Base-by-base conservation (phyloP, 2,888 invertebrate genomes). In the Apomyelois bistriatella region DNA sequence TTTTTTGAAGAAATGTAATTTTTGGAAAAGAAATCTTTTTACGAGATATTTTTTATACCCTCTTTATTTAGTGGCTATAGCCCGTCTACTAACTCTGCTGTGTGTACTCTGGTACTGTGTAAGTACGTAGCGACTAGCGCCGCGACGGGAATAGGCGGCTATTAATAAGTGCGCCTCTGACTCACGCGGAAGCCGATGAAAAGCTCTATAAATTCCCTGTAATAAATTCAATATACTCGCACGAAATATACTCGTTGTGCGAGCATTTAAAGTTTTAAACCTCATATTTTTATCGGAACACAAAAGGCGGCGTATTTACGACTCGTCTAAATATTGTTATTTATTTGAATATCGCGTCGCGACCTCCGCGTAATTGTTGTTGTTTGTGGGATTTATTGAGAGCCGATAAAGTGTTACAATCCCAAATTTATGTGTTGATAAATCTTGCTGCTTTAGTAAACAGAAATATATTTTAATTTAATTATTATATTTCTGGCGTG, bases 151-250 rank as follows among this genome's bases (percentile, higher is more conserved):
- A 83, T 83, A 85, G 77, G 58, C 62, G 58, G 68, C 81, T 84
- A 85, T 78, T 75, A 80, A 84, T 85, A 85, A 58, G 53, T 65
- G 52, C 60, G 60, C 64, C 57, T 72, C 72, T 84, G 85, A 86
- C 70, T 78, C 74, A 78, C 70, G 69, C 79, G 78, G 80, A 82
- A 83, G 79, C 76, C 70, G 70, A 72, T 70, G 74, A 78, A 79
- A 82, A 81, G 72, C 68, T 76, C 72, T 76, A 79, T 78, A 79
- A 78, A 84, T 81, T 77, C 73, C 70, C 58, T 66, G 64, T 66
- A 76, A 79, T 82, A 79, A 80, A 82, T 82, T 72, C 65, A 70
- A 74, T 68, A 64, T 54, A 62, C 60, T 64, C 59, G 48, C 54
- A 56, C 53, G 30, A 53, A 57, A 46, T 48, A 53, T 49, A 56